Conservation (phyloP, 2,113 vertebrate genomes). For the Tragulus kanchil region DNA sequence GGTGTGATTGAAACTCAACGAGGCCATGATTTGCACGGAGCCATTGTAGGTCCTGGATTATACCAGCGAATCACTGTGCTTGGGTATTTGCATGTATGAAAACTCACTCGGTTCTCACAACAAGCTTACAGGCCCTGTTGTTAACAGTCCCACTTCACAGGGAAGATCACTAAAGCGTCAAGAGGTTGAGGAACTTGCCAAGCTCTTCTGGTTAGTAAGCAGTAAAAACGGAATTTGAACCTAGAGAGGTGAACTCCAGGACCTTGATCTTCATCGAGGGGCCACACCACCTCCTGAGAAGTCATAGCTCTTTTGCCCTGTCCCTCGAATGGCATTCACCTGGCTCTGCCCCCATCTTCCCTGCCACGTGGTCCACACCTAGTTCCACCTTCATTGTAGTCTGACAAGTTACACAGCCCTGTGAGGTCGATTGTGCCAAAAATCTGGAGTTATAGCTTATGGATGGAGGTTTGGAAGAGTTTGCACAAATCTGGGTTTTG, state of each 20-base stretch:
- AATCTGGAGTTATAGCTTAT: not conserved
- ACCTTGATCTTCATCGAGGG: not conserved
- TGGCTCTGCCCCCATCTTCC: not conserved
- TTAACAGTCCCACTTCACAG: not conserved
- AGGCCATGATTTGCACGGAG: not conserved
- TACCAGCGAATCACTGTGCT: not conserved
- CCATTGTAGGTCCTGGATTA: not conserved
- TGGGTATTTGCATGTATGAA: too few relatives aligned
- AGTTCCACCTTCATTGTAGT: not conserved
- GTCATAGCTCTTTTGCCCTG: not conserved
- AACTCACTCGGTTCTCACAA: too few relatives aligned
- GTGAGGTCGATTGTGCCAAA: not conserved
- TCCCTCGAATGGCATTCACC: not conserved
- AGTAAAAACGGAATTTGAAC: not conserved
- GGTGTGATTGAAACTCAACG: accelerated
- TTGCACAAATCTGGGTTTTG: conserved; percentile 1
- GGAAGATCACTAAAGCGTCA: not conserved
- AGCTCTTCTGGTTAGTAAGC: not conserved
- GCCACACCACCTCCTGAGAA: not conserved
- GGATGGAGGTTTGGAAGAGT: not conserved
- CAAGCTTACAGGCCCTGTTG: too few relatives aligned
- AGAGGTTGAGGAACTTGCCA: not conserved
- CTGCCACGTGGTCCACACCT: too few relatives aligned
- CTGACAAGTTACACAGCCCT: not conserved
- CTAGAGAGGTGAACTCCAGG: not conserved